Evolutionary conservation across 1,140 invertebrate genomes (phyloP).

Genomic region (Euwallacea similis): DNA sequence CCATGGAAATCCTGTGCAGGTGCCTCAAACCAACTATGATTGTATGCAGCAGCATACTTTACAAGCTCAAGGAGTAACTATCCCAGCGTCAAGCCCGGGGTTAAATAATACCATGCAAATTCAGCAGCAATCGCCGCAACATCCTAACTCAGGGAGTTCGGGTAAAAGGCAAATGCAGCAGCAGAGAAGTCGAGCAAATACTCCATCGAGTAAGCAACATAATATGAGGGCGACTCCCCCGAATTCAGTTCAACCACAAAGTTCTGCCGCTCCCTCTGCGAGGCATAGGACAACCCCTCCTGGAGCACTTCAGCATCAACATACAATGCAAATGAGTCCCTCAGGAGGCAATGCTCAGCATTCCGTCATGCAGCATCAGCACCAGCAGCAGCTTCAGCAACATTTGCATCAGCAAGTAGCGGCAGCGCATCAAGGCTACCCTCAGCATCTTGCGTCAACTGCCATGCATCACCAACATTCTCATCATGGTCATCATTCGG

Average conservation of each 20-base stretch:
- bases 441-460: constrained; percentile 51
- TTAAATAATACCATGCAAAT: constrained; percentile 46
- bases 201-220: constrained; percentile 47
- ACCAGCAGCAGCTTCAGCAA: constrained; percentile 46
- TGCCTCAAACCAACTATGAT: constrained; percentile 57
- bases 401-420: constrained; percentile 53
- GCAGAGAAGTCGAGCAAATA: constrained; percentile 48
- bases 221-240: constrained; percentile 50
- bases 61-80: constrained; percentile 53
- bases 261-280: constrained; percentile 46
- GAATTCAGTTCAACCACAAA: constrained; percentile 43
- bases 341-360: constrained; percentile 39
- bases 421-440: constrained; percentile 52
- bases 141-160: constrained; percentile 43
- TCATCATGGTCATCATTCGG: constrained; percentile 58
- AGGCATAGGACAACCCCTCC: constrained; percentile 53
- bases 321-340: constrained; percentile 49
- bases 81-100: constrained; percentile 50
- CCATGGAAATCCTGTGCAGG: constrained; percentile 55
- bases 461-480: constrained; percentile 57
- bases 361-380: constrained; percentile 41
- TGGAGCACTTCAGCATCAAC: constrained; percentile 46
- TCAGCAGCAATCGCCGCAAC: constrained; percentile 37
- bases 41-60: constrained; percentile 62
- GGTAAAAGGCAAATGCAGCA: constrained; percentile 52